Evolutionary conservation across 1,140 invertebrate species (phyloP).

Genomic region (honey bee (Apis mellifera)): DNA sequence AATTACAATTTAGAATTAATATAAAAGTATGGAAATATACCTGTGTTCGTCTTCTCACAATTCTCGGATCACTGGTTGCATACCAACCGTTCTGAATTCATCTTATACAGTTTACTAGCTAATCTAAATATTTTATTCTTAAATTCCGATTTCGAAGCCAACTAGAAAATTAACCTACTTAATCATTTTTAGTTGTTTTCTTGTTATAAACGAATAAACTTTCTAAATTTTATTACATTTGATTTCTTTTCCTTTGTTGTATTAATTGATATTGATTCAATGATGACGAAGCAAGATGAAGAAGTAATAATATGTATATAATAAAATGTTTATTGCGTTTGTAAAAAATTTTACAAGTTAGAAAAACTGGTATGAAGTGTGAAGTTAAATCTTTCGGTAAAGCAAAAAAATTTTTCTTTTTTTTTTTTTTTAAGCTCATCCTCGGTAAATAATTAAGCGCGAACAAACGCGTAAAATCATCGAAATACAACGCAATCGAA

Average conservation of each 20-base stretch:
- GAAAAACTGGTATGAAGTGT: not conserved
- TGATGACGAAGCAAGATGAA: not conserved
- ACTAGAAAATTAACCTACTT: slow-evolving; percentile 34
- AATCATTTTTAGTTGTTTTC: slow-evolving; percentile 1
- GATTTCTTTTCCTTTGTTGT: not conserved
- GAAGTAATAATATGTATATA: not conserved
- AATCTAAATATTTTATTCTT: slow-evolving; percentile 57
- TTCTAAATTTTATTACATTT: not conserved
- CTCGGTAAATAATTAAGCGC: not conserved
- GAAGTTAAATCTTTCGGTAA: not conserved
- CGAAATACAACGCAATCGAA: not conserved
- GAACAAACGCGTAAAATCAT: not conserved
- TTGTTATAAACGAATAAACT: too few relatives aligned
- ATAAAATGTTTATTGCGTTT: not conserved
- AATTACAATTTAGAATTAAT: not conserved
- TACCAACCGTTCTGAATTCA: slow-evolving; percentile 38
- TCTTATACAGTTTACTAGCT: slow-evolving; percentile 18
- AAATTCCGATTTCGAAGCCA: slow-evolving; percentile 27
- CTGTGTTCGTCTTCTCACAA: not conserved
- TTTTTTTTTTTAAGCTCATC: not conserved
- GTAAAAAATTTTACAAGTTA: not conserved
- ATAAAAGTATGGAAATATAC: slow-evolving; percentile 13
- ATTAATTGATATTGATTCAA: not conserved
- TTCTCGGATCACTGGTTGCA: slow-evolving; percentile 24
- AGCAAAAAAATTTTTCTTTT: too few relatives aligned